Evolutionary conservation across 2,888 invertebrate genomes (phyloP).

Genomic region (Melanchra persicariae): DNA sequence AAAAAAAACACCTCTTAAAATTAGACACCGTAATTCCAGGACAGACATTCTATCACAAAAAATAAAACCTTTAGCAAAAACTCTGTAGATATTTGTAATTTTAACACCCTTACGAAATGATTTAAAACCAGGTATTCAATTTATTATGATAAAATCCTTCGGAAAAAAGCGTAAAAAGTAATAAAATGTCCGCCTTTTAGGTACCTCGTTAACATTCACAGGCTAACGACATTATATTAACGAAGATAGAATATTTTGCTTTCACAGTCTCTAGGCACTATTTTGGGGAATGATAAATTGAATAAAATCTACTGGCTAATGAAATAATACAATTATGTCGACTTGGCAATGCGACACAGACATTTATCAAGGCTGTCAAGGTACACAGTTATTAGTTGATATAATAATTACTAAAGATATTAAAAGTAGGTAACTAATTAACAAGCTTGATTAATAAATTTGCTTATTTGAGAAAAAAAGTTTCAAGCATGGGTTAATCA

Average conservation of each 20-base stretch:
- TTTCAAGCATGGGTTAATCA: neutral
- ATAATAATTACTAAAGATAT: constrained; percentile 9
- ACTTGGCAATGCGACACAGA: constrained; percentile 30
- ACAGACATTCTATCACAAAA: neutral
- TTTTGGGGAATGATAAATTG: constrained; percentile 54
- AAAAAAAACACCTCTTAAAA: neutral
- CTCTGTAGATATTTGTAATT: constrained; percentile 18
- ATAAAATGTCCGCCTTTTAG: constrained; percentile 50
- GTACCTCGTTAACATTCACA: constrained; percentile 58
- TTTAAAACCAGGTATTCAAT: constrained; percentile 51
- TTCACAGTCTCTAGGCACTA: constrained; percentile 42
- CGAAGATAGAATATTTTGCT: constrained; percentile 55
- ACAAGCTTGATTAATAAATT: neutral
- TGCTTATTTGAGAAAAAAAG: neutral
- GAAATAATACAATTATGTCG: constrained; percentile 50
- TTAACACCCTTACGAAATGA: constrained; percentile 25
- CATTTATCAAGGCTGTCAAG: constrained; percentile 38
- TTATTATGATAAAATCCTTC: constrained; percentile 55
- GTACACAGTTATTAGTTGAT: neutral
- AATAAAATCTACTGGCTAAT: constrained; percentile 56
- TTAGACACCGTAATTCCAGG: neutral
- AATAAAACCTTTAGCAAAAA: constrained; percentile 2
- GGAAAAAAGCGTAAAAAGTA: constrained; percentile 31
- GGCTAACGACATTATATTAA: constrained; percentile 54
- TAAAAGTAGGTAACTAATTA: neutral